Conservation (phyloP, 2,113 vertebrate genomes). For the Vombatus ursinus region DNA sequence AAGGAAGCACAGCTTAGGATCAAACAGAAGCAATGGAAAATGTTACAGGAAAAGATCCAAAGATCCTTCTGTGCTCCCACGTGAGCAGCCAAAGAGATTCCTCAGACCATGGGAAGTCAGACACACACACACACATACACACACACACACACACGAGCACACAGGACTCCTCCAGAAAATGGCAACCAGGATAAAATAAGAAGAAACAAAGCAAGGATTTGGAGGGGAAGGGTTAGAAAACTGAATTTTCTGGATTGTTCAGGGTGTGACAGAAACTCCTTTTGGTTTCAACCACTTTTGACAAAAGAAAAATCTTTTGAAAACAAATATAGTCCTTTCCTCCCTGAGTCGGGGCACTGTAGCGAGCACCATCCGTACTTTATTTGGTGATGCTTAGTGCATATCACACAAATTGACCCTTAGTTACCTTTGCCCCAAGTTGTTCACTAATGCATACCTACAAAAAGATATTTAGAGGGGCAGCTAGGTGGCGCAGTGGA, state of each 20-base stretch:
- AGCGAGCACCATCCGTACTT: neutral
- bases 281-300: neutral
- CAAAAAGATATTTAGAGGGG: neutral
- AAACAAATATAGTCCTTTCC: neutral
- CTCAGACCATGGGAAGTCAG: neutral
- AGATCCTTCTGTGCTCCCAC: neutral
- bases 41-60: constrained; percentile 35
- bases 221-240: neutral
- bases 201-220: neutral
- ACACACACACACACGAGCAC: too few species aligned
- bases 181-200: neutral
- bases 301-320: neutral
- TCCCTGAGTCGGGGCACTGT: constrained; percentile 12
- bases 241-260: neutral
- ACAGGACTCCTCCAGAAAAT: neutral
- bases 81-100: neutral
- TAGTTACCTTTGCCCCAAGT: neutral
- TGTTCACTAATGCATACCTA: neutral
- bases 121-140: neutral
- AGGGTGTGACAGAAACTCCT: neutral
- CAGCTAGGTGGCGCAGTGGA: too few species aligned
- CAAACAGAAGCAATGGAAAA: constrained; percentile 41
- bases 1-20: constrained; percentile 24
- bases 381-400: neutral
- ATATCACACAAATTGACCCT: constrained; percentile 2